Conservation (phyloP, 2,888 invertebrate species). For the Cheilosia vernalis region DNA sequence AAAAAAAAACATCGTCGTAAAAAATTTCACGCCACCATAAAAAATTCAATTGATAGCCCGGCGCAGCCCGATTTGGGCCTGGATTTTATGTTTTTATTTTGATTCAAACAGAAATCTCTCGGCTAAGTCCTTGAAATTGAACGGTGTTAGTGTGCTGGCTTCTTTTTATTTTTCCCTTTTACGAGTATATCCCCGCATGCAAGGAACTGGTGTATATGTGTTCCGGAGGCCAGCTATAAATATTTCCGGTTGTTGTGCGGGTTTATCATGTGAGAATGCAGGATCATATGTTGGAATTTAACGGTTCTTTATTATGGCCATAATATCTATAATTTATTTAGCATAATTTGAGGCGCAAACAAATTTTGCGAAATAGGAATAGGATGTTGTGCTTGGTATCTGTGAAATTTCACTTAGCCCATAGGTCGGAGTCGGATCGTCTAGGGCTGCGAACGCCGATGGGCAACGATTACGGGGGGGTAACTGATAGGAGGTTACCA, state of each 20-base stretch:
- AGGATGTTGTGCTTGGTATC: not conserved
- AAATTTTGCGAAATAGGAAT: slow-evolving; percentile 15
- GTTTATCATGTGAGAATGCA: slow-evolving; percentile 57
- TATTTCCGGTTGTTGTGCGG: slow-evolving; percentile 34
- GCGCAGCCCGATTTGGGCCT: slow-evolving; percentile 30
- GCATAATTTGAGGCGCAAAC: slow-evolving; percentile 39
- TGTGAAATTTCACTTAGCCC: not conserved
- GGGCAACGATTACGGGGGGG: not conserved
- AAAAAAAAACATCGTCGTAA: slow-evolving; percentile 47
- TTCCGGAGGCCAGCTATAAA: not conserved
- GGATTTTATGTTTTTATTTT: slow-evolving; percentile 70
- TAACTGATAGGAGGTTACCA: too few relatives aligned
- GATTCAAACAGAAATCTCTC: slow-evolving; percentile 62
- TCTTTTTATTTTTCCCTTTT: slow-evolving; percentile 1
- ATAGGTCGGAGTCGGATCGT: not conserved
- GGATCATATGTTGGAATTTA: slow-evolving; percentile 69
- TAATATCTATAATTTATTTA: slow-evolving; percentile 60
- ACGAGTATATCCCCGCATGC: slow-evolving; percentile 27
- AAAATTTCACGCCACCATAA: slow-evolving; percentile 66
- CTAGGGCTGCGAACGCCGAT: not conserved
- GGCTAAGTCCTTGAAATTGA: slow-evolving; percentile 64
- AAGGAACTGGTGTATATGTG: slow-evolving; percentile 7
- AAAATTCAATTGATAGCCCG: slow-evolving; percentile 70
- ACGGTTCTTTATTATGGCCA: slow-evolving; percentile 56
- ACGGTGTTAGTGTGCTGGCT: slow-evolving; percentile 11